phyloP scores from a whole-genome alignment of 2,113 vertebrate species.

The Steatornis caripensis region DNA sequence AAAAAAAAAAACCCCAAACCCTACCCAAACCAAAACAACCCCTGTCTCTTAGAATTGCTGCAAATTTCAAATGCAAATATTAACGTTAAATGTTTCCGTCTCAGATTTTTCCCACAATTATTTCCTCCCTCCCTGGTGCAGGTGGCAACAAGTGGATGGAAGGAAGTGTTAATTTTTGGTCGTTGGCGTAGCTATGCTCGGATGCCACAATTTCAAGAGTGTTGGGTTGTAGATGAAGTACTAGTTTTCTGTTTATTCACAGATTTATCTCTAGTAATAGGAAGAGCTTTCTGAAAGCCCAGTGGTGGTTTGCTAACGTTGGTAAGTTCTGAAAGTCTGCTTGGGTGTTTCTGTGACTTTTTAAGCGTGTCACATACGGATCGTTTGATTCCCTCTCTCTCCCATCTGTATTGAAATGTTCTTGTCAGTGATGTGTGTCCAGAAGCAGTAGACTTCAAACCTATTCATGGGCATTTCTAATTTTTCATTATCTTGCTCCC shows the following conservation, averaged over 20 bases:
- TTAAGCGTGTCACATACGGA: neutral
- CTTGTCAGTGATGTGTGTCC: conserved; percentile 5
- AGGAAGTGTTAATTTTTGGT: neutral
- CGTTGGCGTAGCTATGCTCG: neutral
- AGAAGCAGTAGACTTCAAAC: conserved; percentile 43
- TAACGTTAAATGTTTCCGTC: neutral
- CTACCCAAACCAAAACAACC: neutral
- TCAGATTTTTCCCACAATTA: neutral
- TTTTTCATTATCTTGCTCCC: conserved; percentile 48
- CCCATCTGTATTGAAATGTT: neutral
- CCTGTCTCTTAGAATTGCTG: neutral
- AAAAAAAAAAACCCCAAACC: neutral
- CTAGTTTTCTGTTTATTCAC: neutral
- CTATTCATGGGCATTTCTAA: conserved; percentile 36
- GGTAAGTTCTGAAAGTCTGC: neutral
- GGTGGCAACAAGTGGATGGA: neutral
- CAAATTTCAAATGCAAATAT: neutral
- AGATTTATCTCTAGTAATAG: neutral
- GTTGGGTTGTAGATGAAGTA: neutral
- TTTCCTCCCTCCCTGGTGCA: neutral
- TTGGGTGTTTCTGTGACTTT: neutral
- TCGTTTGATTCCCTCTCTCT: neutral
- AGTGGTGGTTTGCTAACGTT: neutral
- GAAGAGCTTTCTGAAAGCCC: neutral
- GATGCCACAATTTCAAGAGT: neutral